These are phyloP conservation scores for Ammodytes dubius DNA, from an alignment of 2,113 vertebrate genomes.

Conservation along the genomic window DNA sequence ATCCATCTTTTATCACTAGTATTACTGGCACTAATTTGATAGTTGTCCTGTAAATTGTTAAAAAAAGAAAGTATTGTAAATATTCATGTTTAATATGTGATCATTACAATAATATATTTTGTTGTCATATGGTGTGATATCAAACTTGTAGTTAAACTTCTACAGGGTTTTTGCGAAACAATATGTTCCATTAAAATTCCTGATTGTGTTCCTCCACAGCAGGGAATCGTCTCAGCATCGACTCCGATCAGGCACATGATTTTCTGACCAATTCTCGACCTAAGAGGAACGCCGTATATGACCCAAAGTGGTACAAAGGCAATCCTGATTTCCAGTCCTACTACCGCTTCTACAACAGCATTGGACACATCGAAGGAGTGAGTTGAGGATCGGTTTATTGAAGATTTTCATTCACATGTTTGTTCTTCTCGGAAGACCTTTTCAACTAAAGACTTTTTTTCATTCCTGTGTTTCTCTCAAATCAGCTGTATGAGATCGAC, in stretches of 20 bases:
- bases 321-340: constrained; percentile 83
- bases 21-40: too few relatives aligned
- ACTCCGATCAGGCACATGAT: constrained; percentile 66
- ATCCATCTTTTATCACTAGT: background rate
- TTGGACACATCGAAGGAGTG: constrained; percentile 83
- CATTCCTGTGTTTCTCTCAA: constrained; percentile 21
- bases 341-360: constrained; percentile 84
- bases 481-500: constrained; percentile 85
- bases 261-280: constrained; percentile 77
- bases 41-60: background rate
- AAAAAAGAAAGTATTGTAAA: too few relatives aligned
- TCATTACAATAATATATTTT: background rate
- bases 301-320: constrained; percentile 78
- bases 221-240: constrained; percentile 64
- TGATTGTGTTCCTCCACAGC: constrained; percentile 21
- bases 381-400: constrained; percentile 18
- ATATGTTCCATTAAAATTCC: background rate
- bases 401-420: background rate
- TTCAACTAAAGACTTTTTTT: background rate
- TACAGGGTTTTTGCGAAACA: background rate
- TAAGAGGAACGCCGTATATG: constrained; percentile 59
- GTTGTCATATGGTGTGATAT: background rate
- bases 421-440: background rate
- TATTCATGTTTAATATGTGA: too few relatives aligned
- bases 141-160: background rate